Percentiles rank a stretch among this genome's conserved stretches.
These are phyloP conservation scores for Exocentrus adspersus DNA, from an alignment of 2,888 invertebrate species.

Conservation along the genomic window DNA sequence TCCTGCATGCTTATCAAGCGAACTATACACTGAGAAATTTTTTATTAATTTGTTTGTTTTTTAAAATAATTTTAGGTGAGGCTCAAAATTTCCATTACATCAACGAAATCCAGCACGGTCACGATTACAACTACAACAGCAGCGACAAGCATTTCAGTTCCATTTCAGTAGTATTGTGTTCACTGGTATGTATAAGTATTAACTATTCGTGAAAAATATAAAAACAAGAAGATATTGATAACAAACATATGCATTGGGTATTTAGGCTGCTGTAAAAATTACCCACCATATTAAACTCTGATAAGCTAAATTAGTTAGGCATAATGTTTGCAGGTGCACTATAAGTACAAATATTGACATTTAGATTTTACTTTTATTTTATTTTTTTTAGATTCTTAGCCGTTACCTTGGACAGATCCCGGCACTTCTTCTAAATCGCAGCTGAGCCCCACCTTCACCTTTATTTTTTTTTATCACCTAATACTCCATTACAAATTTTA, in stretches of 20 bases:
- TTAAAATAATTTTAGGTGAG: slow-evolving; percentile 16
- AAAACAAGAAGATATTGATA: too few relatives aligned
- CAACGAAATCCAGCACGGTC: slow-evolving; percentile 28
- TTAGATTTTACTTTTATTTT: not conserved
- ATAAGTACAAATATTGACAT: too few relatives aligned
- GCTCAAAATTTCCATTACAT: slow-evolving; percentile 33
- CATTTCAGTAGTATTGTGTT: not conserved
- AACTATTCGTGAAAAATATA: too few relatives aligned
- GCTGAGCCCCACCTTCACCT: not conserved
- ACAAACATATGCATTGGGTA: too few relatives aligned
- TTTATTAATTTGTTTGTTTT: not conserved
- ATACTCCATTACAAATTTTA: not conserved
- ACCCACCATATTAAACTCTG: too few relatives aligned
- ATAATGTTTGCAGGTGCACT: too few relatives aligned
- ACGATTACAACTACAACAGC: slow-evolving; percentile 6
- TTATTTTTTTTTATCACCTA: not conserved
- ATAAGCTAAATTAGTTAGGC: too few relatives aligned
- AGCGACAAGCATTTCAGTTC: slow-evolving; percentile 4
- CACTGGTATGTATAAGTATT: slow-evolving; percentile 9
- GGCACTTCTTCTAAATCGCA: slow-evolving; percentile 4
- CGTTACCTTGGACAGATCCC: not conserved
- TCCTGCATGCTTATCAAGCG: too few relatives aligned
- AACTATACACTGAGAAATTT: too few relatives aligned
- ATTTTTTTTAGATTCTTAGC: slow-evolving; percentile 11
- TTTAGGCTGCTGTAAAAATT: too few relatives aligned